These are phyloP conservation scores for Pachydiplax longipennis DNA, from an alignment of 2,888 invertebrate species.

Conservation along the genomic window DNA sequence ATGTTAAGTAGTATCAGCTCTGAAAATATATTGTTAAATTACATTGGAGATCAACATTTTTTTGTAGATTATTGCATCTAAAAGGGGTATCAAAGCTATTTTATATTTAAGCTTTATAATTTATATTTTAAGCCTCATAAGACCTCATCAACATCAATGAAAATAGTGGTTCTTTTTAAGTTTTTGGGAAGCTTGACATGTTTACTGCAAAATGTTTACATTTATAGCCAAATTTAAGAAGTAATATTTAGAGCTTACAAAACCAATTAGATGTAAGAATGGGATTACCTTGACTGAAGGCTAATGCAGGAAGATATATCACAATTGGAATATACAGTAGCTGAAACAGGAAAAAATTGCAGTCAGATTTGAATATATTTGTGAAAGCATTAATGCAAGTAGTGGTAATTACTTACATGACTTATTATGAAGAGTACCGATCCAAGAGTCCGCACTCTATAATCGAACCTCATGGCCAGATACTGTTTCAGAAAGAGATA, in stretches of 20 bases:
- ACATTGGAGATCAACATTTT: too few species aligned
- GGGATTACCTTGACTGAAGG: conserved; percentile 77
- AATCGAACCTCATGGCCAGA: conserved; percentile 71
- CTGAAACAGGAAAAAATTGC: conserved; percentile 54
- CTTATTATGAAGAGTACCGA: conserved; percentile 74
- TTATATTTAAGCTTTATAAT: too few species aligned
- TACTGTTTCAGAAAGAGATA: conserved; percentile 66
- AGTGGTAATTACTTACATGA: conserved; percentile 62
- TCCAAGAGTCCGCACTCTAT: conserved; percentile 71
- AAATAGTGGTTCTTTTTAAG: too few species aligned
- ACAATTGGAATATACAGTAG: conserved; percentile 82
- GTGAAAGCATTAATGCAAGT: not conserved
- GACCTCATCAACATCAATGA: too few species aligned
- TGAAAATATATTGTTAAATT: too few species aligned
- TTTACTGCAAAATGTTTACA: too few species aligned
- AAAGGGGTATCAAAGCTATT: too few species aligned
- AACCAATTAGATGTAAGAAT: not conserved
- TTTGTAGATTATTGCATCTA: too few species aligned
- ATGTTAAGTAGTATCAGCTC: too few species aligned
- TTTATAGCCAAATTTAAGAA: too few species aligned
- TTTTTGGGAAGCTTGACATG: too few species aligned
- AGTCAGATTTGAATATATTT: not conserved
- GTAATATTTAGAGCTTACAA: not conserved
- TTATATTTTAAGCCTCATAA: too few species aligned
- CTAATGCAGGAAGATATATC: conserved; percentile 86